These are phyloP conservation scores for Creontiades dilutus DNA, from an alignment of 2,888 invertebrate species.

Conservation along the genomic window DNA sequence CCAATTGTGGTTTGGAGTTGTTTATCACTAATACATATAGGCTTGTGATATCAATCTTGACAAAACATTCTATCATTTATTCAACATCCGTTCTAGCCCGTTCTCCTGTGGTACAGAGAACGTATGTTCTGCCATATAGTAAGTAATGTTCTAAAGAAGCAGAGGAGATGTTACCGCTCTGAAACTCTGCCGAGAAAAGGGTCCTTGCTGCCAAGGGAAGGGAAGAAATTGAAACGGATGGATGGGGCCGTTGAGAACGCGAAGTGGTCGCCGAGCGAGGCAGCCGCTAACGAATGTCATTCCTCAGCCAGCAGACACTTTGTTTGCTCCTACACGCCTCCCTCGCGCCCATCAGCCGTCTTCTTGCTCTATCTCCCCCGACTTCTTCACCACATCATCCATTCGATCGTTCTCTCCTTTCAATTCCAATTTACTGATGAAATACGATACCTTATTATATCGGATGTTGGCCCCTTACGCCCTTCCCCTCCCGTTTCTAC, in stretches of 20 bases:
- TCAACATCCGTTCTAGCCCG: too few species aligned
- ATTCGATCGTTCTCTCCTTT: constrained; percentile 18
- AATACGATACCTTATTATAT: background rate
- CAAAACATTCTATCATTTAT: too few species aligned
- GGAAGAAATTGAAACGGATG: constrained; percentile 31
- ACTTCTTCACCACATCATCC: constrained; percentile 21
- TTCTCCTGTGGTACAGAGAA: too few species aligned
- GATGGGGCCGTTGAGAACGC: background rate
- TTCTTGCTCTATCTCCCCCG: constrained; percentile 2
- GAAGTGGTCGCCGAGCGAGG: constrained; percentile 45
- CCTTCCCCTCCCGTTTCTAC: too few species aligned
- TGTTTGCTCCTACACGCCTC: constrained; percentile 40
- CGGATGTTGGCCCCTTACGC: background rate
- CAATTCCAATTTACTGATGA: constrained; percentile 27
- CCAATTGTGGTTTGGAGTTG: too few species aligned
- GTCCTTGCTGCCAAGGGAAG: background rate
- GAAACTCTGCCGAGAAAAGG: too few species aligned
- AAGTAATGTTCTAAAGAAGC: too few species aligned
- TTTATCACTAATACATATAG: too few species aligned
- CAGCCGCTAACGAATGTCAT: constrained; percentile 54
- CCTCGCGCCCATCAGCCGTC: constrained; percentile 1
- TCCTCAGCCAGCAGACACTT: constrained; percentile 50
- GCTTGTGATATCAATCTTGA: too few species aligned
- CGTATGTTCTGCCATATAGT: too few species aligned
- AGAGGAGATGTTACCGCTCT: too few species aligned